Evolutionary conservation across 2,113 vertebrate genomes (phyloP).

Genomic region (Nibea coibor): DNA sequence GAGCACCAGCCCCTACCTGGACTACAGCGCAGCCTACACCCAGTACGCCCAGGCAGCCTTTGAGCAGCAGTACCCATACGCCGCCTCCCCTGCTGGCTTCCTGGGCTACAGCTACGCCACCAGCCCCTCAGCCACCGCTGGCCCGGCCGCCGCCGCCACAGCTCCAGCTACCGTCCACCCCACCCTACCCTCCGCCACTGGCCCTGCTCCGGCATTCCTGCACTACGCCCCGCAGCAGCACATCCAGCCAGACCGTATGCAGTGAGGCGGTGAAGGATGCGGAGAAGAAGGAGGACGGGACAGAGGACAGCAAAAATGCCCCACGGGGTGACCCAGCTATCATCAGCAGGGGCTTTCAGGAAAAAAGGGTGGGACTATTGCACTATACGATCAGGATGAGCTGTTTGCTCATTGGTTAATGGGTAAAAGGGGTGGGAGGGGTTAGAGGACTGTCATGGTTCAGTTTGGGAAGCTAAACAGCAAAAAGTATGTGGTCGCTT

Average conservation of each 20-base stretch:
- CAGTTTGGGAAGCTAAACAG: constrained; percentile 67
- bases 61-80: constrained; percentile 94
- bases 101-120: constrained; percentile 89
- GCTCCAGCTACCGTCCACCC: constrained; percentile 80
- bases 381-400: constrained; percentile 79
- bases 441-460: constrained; percentile 53
- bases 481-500: constrained; percentile 62
- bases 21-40: constrained; percentile 90
- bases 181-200: constrained; percentile 76
- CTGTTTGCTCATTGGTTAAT: constrained; percentile 53
- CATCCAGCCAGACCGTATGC: constrained; percentile 93
- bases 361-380: constrained; percentile 74
- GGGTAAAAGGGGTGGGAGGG: constrained; percentile 26
- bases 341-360: constrained; percentile 32
- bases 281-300: background rate
- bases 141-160: constrained; percentile 74
- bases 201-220: constrained; percentile 83
- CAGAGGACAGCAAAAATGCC: constrained; percentile 21
- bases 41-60: constrained; percentile 93
- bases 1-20: constrained; percentile 89
- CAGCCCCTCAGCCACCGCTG: constrained; percentile 81
- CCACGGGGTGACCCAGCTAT: constrained; percentile 40
- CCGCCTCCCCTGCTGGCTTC: constrained; percentile 88
- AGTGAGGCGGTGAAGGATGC: constrained; percentile 75
- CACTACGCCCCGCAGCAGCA: constrained; percentile 92